These are phyloP conservation scores for Loripinus fragilis DNA, from an alignment of 2,888 invertebrate genomes.

Conservation along the genomic window DNA sequence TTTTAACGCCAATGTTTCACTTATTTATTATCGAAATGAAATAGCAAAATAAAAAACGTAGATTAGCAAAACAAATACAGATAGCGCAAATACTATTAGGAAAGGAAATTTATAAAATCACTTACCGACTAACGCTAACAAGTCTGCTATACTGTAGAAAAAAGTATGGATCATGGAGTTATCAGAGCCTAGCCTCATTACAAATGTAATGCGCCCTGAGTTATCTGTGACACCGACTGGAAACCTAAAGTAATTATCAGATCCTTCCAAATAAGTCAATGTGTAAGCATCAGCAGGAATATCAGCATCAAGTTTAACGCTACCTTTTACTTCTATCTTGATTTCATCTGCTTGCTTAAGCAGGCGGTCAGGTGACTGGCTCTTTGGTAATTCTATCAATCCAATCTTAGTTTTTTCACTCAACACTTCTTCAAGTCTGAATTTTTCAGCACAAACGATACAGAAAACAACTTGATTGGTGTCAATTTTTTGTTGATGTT, in stretches of 20 bases:
- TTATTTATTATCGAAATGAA: too few species aligned
- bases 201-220: constrained; percentile 51
- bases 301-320: constrained; percentile 51
- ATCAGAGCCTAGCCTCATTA: constrained; percentile 51
- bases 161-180: constrained; percentile 55
- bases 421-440: constrained; percentile 44
- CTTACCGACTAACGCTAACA: constrained; percentile 54
- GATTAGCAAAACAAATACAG: too few species aligned
- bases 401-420: constrained; percentile 56
- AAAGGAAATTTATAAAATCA: too few species aligned
- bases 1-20: too few species aligned
- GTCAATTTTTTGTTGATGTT: constrained; percentile 45
- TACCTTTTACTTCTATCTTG: constrained; percentile 52
- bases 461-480: constrained; percentile 49
- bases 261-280: constrained; percentile 57
- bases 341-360: constrained; percentile 59
- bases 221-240: constrained; percentile 44
- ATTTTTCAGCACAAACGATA: constrained; percentile 55
- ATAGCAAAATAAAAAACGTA: too few species aligned
- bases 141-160: constrained; percentile 45
- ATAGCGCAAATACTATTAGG: too few species aligned
- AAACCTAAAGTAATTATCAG: constrained; percentile 58
- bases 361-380: constrained; percentile 58
- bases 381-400: constrained; percentile 55
- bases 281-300: constrained; percentile 57